Conservation (phyloP, 2,797 vertebrate genomes). For the Neoniphon sammara region DNA sequence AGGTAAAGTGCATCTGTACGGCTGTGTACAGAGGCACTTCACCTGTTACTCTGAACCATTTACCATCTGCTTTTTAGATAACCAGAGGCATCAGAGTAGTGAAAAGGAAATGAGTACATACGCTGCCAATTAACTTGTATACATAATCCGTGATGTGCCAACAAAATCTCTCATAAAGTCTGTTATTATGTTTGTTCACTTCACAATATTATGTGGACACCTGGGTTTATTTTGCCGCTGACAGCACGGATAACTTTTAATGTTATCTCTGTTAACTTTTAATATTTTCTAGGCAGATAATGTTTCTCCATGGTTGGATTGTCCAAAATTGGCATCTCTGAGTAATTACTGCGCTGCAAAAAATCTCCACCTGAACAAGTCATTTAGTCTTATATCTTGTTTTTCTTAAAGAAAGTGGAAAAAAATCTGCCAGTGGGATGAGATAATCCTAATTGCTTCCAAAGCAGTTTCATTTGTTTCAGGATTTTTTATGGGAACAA, state of each 20-base stretch:
- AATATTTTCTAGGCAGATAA: background rate
- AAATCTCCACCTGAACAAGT: too few relatives aligned
- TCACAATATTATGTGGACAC: background rate
- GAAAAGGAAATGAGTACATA: background rate
- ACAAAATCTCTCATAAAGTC: background rate
- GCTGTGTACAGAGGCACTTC: background rate
- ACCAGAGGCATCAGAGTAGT: background rate
- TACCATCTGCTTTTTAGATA: background rate
- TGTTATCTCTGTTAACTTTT: too few relatives aligned
- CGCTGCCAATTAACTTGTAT: background rate
- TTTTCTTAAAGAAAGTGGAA: too few relatives aligned
- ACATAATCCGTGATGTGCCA: background rate
- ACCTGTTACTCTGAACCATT: conserved; percentile 23
- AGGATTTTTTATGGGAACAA: too few relatives aligned
- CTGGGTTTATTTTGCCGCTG: background rate
- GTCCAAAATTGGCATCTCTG: background rate
- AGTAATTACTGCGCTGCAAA: too few relatives aligned
- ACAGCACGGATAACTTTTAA: background rate
- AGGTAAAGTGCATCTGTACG: too few relatives aligned
- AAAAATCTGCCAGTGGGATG: too few relatives aligned
- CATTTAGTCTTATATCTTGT: too few relatives aligned
- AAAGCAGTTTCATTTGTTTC: too few relatives aligned
- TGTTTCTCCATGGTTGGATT: background rate
- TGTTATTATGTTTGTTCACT: background rate
- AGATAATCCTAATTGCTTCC: too few relatives aligned